Evolutionary conservation across 2,797 vertebrate species (phyloP).

Genomic region (Champsocephalus gunnari): DNA sequence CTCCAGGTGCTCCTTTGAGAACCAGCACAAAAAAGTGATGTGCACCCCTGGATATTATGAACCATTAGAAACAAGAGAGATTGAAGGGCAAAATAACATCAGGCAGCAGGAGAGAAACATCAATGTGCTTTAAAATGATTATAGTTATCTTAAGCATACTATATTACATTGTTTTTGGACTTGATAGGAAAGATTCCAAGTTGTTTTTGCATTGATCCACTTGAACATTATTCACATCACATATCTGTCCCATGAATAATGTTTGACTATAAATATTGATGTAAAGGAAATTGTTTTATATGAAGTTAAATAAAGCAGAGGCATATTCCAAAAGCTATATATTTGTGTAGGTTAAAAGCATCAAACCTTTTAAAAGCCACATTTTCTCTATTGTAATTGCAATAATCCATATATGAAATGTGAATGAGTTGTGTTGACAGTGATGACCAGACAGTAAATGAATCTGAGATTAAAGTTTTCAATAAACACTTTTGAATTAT

Average conservation of each 20-base stretch:
- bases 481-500: neutral
- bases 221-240: too few relatives aligned
- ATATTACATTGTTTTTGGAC: too few relatives aligned
- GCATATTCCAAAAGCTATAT: neutral
- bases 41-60: neutral
- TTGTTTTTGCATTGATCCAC: too few relatives aligned
- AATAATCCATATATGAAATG: neutral
- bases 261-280: too few relatives aligned
- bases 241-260: too few relatives aligned
- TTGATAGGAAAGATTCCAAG: too few relatives aligned
- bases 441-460: neutral
- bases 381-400: neutral
- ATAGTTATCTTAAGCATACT: too few relatives aligned
- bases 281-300: too few relatives aligned
- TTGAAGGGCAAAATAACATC: neutral
- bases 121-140: neutral
- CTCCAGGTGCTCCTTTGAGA: too few relatives aligned
- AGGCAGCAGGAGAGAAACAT: too few relatives aligned
- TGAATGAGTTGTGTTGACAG: neutral
- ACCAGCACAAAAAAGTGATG: too few relatives aligned
- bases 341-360: too few relatives aligned
- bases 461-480: neutral
- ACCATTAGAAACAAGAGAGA: neutral
- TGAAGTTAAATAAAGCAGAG: neutral
- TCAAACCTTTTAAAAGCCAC: neutral